Evolutionary conservation across 2,113 vertebrate species (phyloP).

Genomic region (Rostratula benghalensis): DNA sequence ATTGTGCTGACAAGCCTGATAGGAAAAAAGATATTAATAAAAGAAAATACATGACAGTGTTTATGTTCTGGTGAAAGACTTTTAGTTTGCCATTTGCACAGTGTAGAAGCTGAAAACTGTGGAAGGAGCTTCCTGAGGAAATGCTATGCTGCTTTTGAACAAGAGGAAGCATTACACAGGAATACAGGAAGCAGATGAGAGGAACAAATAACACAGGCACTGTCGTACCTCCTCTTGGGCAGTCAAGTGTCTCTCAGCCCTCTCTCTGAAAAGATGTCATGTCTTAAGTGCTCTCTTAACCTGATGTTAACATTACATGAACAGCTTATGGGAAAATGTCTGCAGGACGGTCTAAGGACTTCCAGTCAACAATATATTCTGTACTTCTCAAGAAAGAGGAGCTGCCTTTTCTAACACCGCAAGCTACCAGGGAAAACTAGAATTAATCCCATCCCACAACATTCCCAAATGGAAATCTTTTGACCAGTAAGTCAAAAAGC

Average conservation of each 20-base stretch:
- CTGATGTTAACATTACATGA: not conserved
- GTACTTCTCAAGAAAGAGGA: not conserved
- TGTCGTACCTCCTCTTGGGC: not conserved
- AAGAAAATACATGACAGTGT: not conserved
- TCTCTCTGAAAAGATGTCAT: not conserved
- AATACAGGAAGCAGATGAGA: conserved; percentile 27
- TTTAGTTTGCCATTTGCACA: not conserved
- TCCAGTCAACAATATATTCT: not conserved
- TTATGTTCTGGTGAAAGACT: not conserved
- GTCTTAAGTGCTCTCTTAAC: conserved; percentile 39
- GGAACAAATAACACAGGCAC: not conserved
- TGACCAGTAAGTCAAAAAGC: not conserved
- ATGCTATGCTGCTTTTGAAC: not conserved
- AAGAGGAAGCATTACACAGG: conserved; percentile 6
- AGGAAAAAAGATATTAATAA: not conserved
- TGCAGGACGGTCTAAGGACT: not conserved
- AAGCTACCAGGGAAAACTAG: not conserved
- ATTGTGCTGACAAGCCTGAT: not conserved
- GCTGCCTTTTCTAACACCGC: not conserved
- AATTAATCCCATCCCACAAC: not conserved
- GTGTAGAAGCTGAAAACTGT: not conserved
- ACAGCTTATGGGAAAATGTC: not conserved
- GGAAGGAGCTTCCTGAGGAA: conserved; percentile 25
- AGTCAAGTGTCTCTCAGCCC: conserved; percentile 24
- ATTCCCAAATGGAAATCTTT: not conserved